Conservation (phyloP, 2,888 invertebrate species). For the Eumerus sabulonum region DNA sequence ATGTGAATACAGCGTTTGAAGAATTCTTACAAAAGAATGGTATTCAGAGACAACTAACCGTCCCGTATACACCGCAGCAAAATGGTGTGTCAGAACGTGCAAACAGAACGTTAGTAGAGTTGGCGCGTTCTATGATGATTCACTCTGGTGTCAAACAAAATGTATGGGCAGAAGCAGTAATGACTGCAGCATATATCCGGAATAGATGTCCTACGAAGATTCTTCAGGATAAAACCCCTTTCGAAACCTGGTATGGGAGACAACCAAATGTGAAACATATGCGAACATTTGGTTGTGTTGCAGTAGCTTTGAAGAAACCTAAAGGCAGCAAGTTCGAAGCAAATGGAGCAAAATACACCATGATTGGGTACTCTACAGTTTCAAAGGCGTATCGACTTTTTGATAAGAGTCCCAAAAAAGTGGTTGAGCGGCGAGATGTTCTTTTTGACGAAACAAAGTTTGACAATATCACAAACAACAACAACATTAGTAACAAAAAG, state of each 20-base stretch:
- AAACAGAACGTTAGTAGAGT: no score
- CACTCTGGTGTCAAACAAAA: no score
- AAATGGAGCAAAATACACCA: conserved; percentile 40
- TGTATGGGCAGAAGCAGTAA: conserved; percentile 56
- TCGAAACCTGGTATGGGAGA: conserved; percentile 48
- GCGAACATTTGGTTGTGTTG: conserved; percentile 53
- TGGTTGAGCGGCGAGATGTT: conserved; percentile 33
- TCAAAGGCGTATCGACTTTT: conserved; percentile 37
- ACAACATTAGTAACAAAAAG: conserved; percentile 14
- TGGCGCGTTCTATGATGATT: no score
- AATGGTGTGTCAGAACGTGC: no score
- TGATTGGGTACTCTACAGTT: conserved; percentile 56
- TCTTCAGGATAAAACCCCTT: conserved; percentile 48
- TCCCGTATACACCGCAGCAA: no score
- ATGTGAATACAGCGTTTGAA: conserved; percentile 42
- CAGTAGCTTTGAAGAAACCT: conserved; percentile 52
- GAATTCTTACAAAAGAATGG: conserved; percentile 49
- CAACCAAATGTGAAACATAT: conserved; percentile 54
- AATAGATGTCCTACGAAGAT: conserved; percentile 43
- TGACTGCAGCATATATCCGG: conserved; percentile 51
- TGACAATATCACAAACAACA: neutral
- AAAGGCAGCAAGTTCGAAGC: conserved; percentile 49
- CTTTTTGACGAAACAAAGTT: conserved; percentile 34
- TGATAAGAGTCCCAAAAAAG: conserved; percentile 20
- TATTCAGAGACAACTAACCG: conserved; percentile 50